phyloP scores from a whole-genome alignment of 2,113 vertebrate species.

The Nothocercus nigrocapillus region DNA sequence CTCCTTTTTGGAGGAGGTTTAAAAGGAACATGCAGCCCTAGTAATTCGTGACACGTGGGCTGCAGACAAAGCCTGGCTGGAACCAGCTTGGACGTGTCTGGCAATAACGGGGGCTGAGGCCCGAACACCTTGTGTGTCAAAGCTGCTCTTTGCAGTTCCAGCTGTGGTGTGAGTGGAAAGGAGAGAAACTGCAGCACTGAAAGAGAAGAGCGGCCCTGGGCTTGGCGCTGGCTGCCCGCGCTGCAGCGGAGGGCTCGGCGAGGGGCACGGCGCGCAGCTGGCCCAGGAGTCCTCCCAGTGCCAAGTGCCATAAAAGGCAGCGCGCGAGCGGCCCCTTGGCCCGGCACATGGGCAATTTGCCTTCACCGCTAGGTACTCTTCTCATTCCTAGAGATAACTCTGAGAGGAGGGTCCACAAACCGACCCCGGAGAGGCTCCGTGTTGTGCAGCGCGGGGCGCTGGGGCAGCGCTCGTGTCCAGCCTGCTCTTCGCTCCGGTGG shows the following conservation, averaged over 20 bases:
- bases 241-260: not conserved
- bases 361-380: fast-evolving
- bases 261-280: not conserved
- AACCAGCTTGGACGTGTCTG: not conserved
- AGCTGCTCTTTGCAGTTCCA: fast-evolving
- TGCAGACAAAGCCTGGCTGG: not conserved
- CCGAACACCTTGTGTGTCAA: fast-evolving
- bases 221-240: not conserved
- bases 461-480: fast-evolving
- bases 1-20: not conserved
- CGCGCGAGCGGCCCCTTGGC: not conserved
- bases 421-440: not conserved
- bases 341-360: not conserved
- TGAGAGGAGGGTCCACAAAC: not conserved
- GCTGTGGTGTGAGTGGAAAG: fast-evolving
- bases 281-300: fast-evolving
- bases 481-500: not conserved
- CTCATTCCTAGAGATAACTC: not conserved
- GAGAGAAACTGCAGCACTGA: not conserved
- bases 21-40: not conserved
- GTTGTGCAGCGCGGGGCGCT: too few relatives aligned
- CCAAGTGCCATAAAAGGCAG: not conserved
- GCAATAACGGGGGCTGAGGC: not conserved
- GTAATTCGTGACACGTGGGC: fast-evolving
- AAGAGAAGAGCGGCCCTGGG: not conserved